phyloP scores from a whole-genome alignment of 2,797 vertebrate genomes.

The Manis crassicaudata region DNA sequence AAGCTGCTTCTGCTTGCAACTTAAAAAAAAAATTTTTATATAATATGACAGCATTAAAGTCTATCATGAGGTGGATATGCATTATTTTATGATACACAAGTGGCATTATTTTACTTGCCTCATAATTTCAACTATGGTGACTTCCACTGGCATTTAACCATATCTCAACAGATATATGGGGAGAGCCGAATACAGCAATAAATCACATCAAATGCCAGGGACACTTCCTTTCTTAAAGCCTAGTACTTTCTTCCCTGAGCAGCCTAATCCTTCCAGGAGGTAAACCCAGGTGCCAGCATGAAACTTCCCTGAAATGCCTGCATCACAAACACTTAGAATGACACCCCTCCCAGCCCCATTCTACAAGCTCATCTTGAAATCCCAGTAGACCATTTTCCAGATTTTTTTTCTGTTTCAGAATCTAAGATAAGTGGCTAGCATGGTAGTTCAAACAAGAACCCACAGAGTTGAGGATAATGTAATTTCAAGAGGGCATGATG shows the following conservation, averaged over 20 bases:
- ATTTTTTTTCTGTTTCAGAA: not conserved
- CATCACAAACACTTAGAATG: not conserved
- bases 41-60: accelerated
- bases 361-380: not conserved
- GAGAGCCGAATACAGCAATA: not conserved
- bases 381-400: not conserved
- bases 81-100: not conserved
- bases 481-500: conserved; percentile 23
- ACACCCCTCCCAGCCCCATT: not conserved
- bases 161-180: not conserved
- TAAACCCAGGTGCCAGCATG: not conserved
- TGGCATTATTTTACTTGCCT: not conserved
- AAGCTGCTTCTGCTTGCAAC: not conserved
- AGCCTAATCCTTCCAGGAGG: not conserved
- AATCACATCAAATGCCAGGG: not conserved
- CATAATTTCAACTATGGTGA: not conserved
- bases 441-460: not conserved
- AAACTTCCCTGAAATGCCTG: not conserved
- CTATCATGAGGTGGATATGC: not conserved
- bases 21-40: not conserved
- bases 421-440: not conserved
- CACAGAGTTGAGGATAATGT: not conserved
- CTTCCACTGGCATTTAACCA: not conserved
- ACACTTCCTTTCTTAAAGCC: not conserved
- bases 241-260: not conserved